Conservation (phyloP, 2,113 vertebrate genomes). For the human region DNA sequence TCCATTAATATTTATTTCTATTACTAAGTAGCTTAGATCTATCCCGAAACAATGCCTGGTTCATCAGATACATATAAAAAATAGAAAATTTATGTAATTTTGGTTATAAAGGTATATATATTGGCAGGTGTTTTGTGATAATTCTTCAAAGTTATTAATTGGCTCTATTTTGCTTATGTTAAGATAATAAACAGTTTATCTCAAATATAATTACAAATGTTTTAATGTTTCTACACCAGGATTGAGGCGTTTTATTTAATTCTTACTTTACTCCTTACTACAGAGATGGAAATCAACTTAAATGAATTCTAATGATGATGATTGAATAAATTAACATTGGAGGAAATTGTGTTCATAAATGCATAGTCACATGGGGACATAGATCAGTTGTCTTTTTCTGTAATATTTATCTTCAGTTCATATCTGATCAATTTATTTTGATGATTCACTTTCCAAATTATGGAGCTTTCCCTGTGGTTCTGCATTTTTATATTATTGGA, state of each 20-base stretch:
- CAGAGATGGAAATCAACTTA: conserved; percentile 1
- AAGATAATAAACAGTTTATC: neutral
- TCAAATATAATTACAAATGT: neutral
- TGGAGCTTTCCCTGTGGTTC: neutral
- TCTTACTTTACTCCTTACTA: neutral
- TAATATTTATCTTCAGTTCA: conserved; percentile 5
- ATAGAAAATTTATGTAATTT: neutral
- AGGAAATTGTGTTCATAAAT: neutral
- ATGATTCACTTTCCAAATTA: conserved; percentile 8
- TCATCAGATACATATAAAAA: neutral
- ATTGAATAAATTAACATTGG: neutral
- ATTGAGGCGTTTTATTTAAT: neutral
- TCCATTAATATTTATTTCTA: too few relatives aligned
- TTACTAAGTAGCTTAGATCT: neutral
- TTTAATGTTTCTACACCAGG: neutral
- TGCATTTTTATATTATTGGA: neutral
- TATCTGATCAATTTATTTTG: conserved; percentile 8
- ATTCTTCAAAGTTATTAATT: neutral
- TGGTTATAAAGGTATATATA: neutral
- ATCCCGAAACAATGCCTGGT: neutral
- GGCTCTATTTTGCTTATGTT: neutral
- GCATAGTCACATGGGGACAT: neutral
- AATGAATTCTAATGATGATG: neutral
- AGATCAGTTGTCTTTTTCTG: neutral
- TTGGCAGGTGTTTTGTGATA: neutral